Evolutionary conservation across 1,140 invertebrate genomes (phyloP), one percentile per base, ranked within the genome.

Genomic region (Drosophila ananassae): DNA sequence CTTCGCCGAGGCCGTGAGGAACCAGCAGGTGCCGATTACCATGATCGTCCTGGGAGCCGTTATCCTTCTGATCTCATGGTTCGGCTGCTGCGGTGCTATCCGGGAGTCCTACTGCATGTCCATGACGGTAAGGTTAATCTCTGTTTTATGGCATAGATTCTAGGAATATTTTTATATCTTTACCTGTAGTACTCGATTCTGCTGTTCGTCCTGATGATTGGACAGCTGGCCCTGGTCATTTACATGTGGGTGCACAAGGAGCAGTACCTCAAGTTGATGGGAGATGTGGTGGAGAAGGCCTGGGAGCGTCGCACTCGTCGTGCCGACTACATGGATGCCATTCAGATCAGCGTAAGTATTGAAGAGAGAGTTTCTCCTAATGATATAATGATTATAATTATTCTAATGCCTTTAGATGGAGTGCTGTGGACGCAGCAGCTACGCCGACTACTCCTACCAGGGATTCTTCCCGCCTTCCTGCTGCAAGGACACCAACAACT

Each of bases 11-110:
- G 84, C 92, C 9, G 90, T 93, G 57, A 91, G 93, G 56, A 91
- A 92, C 24, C 90, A 92, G 25, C 93, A 94, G 13, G 93, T 93
- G 9, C 93, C 95, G 1, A 93, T 95, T 73, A 92, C 95, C 5
- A 93, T 97, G 72, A 96, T 97, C 68, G 92, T 96, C 47, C 90
- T 96, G 72, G 96, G 96, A 4, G 92, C 93, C 1, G 92, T 96
- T 47, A 95, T 97, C 63, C 96, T 97, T 85, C 66, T 96, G 25
- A 95, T 97, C 60, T 95, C 96, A 7, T 97, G 96, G 93, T 96
- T 97, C 85, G 97, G 97, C 76, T 97, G 96, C 92, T 97, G 96
- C 84, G 96, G 96, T 34, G 96, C 96, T 8, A 95, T 97, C 55
- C 94, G 95, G 54, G 96, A 97, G 90, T 97, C 95, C 81, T 94